phyloP scores from a whole-genome alignment of 2,797 vertebrate species.

The Coracias cyanogaster region DNA sequence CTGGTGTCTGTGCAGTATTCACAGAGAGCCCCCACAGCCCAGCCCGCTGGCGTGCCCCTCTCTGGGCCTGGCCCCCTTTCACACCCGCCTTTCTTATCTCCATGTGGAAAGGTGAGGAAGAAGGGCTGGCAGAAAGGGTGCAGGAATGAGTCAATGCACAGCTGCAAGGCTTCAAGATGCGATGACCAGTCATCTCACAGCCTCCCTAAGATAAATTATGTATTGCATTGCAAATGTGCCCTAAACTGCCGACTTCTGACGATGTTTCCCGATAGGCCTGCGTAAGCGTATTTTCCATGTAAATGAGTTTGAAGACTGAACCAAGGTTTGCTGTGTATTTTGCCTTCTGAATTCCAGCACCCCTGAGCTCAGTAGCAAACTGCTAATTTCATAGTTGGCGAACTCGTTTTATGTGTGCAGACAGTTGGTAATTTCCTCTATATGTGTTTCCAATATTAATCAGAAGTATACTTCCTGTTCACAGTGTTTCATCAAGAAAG shows the following conservation, averaged over 20 bases:
- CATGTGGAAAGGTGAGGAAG: not conserved
- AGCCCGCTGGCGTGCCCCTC: fast-evolving
- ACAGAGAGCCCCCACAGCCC: not conserved
- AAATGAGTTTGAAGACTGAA: not conserved
- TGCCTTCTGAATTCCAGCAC: not conserved
- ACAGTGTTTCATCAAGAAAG: not conserved
- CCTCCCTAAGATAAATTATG: not conserved
- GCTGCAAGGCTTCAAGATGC: not conserved
- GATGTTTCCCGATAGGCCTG: not conserved
- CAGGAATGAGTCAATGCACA: not conserved
- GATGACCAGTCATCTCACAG: not conserved
- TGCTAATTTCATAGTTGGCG: not conserved
- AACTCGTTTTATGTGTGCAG: not conserved
- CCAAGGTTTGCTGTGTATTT: not conserved
- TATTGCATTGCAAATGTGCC: not conserved
- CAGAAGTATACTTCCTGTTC: not conserved
- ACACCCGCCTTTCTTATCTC: not conserved
- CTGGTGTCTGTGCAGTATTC: not conserved
- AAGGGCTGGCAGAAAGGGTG: not conserved
- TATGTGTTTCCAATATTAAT: not conserved
- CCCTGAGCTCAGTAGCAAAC: not conserved
- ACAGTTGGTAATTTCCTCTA: constrained; percentile 8
- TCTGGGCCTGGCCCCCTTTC: not conserved
- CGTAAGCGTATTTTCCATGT: not conserved
- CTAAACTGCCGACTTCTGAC: not conserved